phyloP scores from a whole-genome alignment of 2,797 vertebrate genomes.

The Lindbergichthys nudifrons region DNA sequence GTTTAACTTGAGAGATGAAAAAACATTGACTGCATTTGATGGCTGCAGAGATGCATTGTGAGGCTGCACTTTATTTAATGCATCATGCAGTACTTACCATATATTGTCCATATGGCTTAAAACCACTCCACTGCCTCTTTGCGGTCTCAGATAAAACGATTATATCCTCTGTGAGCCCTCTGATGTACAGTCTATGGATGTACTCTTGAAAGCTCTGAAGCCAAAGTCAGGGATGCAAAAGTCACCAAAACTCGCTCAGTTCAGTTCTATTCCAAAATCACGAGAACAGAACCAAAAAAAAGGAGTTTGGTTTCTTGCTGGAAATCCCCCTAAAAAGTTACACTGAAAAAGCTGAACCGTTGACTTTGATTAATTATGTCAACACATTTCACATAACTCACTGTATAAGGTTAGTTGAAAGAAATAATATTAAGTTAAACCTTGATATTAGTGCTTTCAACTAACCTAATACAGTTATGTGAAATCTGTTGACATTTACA shows the following conservation, averaged over 20 bases:
- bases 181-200: not conserved
- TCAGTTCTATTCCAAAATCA: not conserved
- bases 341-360: not conserved
- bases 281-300: not conserved
- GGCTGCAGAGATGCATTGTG: slow-evolving; percentile 20
- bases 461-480: too few species aligned
- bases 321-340: not conserved
- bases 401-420: too few species aligned
- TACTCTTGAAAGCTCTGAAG: slow-evolving; percentile 4
- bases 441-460: too few species aligned
- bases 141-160: slow-evolving; percentile 48
- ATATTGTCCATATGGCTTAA: slow-evolving; percentile 24
- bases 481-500: too few species aligned
- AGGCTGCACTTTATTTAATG: slow-evolving; percentile 28
- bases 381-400: too few species aligned
- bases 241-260: slow-evolving; percentile 3
- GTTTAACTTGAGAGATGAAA: not conserved
- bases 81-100: slow-evolving; percentile 19
- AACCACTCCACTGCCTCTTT: slow-evolving; percentile 24
- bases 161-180: slow-evolving; percentile 9
- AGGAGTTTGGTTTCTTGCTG: not conserved
- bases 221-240: slow-evolving; percentile 8
- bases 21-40: slow-evolving; percentile 32
- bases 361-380: too few species aligned
- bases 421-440: too few species aligned